Percentiles rank a stretch among this genome's conserved stretches.
Evolutionary conservation across 2,888 invertebrate species (phyloP).

Genomic region (Hypsopygia costalis): DNA sequence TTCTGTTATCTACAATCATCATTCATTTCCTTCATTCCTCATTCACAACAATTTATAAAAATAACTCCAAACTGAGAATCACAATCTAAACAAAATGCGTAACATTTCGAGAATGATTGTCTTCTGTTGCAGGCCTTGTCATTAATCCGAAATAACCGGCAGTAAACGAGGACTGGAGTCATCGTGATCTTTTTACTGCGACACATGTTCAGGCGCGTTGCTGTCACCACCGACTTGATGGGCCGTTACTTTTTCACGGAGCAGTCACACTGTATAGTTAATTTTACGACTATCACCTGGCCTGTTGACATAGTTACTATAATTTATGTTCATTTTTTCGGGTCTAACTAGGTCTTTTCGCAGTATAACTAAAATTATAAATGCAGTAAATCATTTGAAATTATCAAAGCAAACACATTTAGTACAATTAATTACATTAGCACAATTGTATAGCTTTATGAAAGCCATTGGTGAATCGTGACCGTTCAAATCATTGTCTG

Average conservation of each 20-base stretch:
- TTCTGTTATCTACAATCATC: too few relatives aligned
- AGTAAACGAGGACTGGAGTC: slow-evolving; percentile 48
- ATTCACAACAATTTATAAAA: not conserved
- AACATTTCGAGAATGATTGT: slow-evolving; percentile 30
- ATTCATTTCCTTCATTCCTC: not conserved
- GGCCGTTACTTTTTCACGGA: slow-evolving; percentile 19
- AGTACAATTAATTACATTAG: too few relatives aligned
- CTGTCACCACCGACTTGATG: slow-evolving; percentile 50
- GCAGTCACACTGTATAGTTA: slow-evolving; percentile 9
- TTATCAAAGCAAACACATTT: too few relatives aligned
- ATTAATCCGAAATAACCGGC: slow-evolving; percentile 60
- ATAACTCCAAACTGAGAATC: slow-evolving; percentile 3
- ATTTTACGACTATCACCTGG: too few relatives aligned
- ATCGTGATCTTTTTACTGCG: slow-evolving; percentile 57
- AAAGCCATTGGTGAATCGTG: too few relatives aligned
- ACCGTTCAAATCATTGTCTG: too few relatives aligned
- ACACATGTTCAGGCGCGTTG: slow-evolving; percentile 51
- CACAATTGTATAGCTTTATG: too few relatives aligned
- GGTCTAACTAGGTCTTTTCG: too few relatives aligned
- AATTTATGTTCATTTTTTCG: too few relatives aligned
- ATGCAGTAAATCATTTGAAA: too few relatives aligned
- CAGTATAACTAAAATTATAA: too few relatives aligned
- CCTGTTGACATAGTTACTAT: too few relatives aligned
- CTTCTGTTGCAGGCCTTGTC: slow-evolving; percentile 45
- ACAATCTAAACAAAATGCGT: slow-evolving; percentile 16